phyloP scores from a whole-genome alignment of 2,888 invertebrate genomes.

The Epinotia ramella region DNA sequence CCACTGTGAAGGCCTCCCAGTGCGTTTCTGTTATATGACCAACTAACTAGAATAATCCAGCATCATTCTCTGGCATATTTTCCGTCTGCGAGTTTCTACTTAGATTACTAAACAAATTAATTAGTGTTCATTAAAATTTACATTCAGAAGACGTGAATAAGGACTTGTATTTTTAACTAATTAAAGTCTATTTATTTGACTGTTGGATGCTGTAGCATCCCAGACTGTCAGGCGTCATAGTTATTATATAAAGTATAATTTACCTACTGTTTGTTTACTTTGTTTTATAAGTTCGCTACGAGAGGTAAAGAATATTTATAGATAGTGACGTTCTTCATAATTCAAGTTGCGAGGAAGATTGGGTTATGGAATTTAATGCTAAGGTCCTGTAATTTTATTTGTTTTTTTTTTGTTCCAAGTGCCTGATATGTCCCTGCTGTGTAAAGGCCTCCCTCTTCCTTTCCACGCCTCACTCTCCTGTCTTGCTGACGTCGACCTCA shows the following conservation, averaged over 20 bases:
- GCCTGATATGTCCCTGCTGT: conserved; percentile 39
- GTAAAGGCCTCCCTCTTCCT: conserved; percentile 35
- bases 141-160: background rate
- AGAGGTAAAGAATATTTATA: background rate
- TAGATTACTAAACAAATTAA: background rate
- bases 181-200: background rate
- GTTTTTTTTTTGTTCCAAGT: conserved; percentile 39
- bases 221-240: background rate
- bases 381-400: conserved; percentile 5
- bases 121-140: background rate
- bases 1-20: background rate
- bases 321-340: background rate
- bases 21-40: background rate
- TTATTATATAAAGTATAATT: too few species aligned
- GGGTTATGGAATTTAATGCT: too few species aligned
- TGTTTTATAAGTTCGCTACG: too few species aligned
- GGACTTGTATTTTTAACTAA: background rate
- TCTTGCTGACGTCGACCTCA: conserved; percentile 27
- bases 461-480: conserved; percentile 38
- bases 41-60: background rate
- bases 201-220: background rate
- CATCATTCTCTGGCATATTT: background rate
- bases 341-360: too few species aligned
- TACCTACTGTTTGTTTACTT: too few species aligned
- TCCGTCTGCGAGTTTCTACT: background rate